Percentiles rank a stretch among this genome's conserved stretches.
These are phyloP conservation scores for Atractosteus spatula DNA, from an alignment of 2,113 vertebrate species.

Conservation along the genomic window DNA sequence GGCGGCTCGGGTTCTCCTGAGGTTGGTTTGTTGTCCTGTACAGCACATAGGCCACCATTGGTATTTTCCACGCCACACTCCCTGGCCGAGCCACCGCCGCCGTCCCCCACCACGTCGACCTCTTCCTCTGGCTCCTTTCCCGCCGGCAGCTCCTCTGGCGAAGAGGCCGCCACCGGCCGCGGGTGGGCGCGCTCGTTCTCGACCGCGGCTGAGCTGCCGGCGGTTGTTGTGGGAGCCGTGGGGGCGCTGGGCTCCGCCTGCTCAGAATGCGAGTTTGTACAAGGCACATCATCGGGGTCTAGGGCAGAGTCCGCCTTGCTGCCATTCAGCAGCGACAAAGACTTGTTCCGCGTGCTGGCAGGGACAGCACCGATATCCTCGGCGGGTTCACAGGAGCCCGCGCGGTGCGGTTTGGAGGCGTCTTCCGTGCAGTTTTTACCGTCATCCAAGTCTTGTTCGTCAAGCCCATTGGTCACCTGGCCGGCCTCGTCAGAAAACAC, in stretches of 20 bases:
- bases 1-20: slow-evolving; percentile 79
- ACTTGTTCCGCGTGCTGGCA: slow-evolving; percentile 60
- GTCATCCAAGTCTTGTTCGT: slow-evolving; percentile 71
- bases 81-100: slow-evolving; percentile 67
- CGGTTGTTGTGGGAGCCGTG: slow-evolving; percentile 33
- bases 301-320: slow-evolving; percentile 73
- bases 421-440: slow-evolving; percentile 36
- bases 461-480: slow-evolving; percentile 84
- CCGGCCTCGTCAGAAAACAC: slow-evolving; percentile 64
- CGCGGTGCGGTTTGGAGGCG: background rate
- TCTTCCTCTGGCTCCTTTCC: slow-evolving; percentile 86
- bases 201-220: slow-evolving; percentile 27
- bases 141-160: slow-evolving; percentile 76
- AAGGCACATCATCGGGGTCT: slow-evolving; percentile 88
- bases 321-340: slow-evolving; percentile 73
- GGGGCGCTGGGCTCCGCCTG: slow-evolving; percentile 70
- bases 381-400: slow-evolving; percentile 52
- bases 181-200: background rate
- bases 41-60: slow-evolving; percentile 50
- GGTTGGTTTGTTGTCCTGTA: slow-evolving; percentile 64
- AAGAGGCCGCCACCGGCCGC: slow-evolving; percentile 58
- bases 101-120: slow-evolving; percentile 85
- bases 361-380: slow-evolving; percentile 74
- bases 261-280: slow-evolving; percentile 79
- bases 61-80: slow-evolving; percentile 70